A percentile compares a stretch with the other conserved stretches of the same genome.
These are phyloP conservation scores for Pipistrellus nathusii DNA, from an alignment of 2,797 vertebrate species.

Conservation along the genomic window DNA sequence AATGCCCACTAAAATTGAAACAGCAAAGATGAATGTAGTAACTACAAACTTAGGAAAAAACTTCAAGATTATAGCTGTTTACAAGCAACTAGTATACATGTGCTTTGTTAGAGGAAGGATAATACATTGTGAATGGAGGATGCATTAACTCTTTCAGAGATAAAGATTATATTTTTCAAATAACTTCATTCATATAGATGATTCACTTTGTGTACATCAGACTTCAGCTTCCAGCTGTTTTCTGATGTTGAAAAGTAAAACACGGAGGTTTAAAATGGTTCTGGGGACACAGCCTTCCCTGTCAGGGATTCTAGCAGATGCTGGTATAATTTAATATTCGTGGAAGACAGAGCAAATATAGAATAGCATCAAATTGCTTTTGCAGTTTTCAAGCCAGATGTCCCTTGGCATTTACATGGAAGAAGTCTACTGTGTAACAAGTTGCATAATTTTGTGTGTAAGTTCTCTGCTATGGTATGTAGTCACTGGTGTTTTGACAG, in stretches of 20 bases:
- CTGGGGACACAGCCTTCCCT: slow-evolving; percentile 73
- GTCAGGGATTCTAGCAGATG: slow-evolving; percentile 79
- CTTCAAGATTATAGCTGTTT: slow-evolving; percentile 57
- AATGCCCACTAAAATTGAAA: background rate
- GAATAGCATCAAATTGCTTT: slow-evolving; percentile 81
- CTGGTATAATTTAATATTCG: slow-evolving; percentile 84
- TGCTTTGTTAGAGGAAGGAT: background rate
- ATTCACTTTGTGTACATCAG: background rate
- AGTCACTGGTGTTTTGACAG: slow-evolving; percentile 84
- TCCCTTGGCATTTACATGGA: slow-evolving; percentile 85
- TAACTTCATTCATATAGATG: background rate
- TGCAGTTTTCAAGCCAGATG: slow-evolving; percentile 85
- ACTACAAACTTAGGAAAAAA: slow-evolving; percentile 35
- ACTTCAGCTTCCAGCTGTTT: slow-evolving; percentile 72
- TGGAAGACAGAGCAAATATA: slow-evolving; percentile 82
- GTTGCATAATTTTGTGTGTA: slow-evolving; percentile 83
- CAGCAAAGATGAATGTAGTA: background rate
- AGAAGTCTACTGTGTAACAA: slow-evolving; percentile 79
- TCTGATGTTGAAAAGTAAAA: slow-evolving; percentile 60
- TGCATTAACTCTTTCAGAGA: slow-evolving; percentile 52
- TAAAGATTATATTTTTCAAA: background rate
- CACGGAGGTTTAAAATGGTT: slow-evolving; percentile 47
- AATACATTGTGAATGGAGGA: background rate
- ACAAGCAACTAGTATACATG: slow-evolving; percentile 44
- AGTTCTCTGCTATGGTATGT: slow-evolving; percentile 81